Evolutionary conservation across 2,888 invertebrate genomes (phyloP).

Genomic region (Netelia virgata): DNA sequence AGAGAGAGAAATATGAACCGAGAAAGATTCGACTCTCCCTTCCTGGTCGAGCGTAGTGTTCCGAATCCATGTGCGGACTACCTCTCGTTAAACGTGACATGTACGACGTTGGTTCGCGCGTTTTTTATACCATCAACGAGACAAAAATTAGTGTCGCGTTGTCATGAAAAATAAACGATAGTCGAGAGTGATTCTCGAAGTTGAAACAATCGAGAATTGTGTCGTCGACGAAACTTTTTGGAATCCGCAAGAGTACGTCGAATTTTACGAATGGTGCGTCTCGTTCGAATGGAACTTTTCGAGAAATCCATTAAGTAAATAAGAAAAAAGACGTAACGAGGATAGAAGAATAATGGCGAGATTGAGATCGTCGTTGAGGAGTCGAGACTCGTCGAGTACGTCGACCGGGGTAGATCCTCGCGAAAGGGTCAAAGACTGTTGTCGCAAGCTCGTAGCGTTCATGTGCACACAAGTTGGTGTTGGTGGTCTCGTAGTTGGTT

Average conservation of each 20-base stretch:
- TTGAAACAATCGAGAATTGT: background rate
- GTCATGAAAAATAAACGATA: background rate
- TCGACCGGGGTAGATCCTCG: slow-evolving; percentile 89
- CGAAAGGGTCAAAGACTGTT: slow-evolving; percentile 93
- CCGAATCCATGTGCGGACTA: slow-evolving; percentile 7
- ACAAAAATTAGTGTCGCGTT: background rate
- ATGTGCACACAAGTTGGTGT: slow-evolving; percentile 96
- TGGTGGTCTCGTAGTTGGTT: slow-evolving; percentile 94
- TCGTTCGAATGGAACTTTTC: background rate
- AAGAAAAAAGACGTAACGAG: background rate
- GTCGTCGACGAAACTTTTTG: background rate
- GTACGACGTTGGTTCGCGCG: background rate
- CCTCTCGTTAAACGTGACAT: background rate
- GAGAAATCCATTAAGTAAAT: background rate
- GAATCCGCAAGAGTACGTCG: background rate
- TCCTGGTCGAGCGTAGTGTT: slow-evolving; percentile 47
- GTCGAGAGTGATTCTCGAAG: too few species aligned
- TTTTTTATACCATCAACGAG: background rate
- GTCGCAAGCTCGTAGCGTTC: slow-evolving; percentile 94
- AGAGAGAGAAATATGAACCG: slow-evolving; percentile 25
- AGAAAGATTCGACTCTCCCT: slow-evolving; percentile 48
- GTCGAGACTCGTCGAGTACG: slow-evolving; percentile 88
- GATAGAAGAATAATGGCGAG: slow-evolving; percentile 74
- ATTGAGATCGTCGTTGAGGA: slow-evolving; percentile 87
- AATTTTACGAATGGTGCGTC: too few species aligned